Percentiles rank a stretch among this genome's conserved stretches.
Conservation (phyloP, 2,113 vertebrate species). For the Anolis carolinensis region DNA sequence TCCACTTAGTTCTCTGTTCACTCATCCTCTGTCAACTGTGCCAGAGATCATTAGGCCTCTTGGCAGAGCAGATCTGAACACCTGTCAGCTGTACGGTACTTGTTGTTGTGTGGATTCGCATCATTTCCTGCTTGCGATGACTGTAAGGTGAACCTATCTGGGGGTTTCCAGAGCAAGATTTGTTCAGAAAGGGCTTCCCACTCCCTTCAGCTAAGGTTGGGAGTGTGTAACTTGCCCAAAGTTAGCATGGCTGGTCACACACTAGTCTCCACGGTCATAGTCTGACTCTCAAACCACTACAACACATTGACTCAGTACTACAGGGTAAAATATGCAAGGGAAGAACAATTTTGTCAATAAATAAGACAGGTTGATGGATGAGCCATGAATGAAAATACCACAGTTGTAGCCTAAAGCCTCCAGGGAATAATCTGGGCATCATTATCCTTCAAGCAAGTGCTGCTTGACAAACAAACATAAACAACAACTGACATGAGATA, state of each 20-base stretch:
- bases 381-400: background rate
- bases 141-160: too few species aligned
- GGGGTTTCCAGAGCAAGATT: too few species aligned
- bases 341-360: background rate
- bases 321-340: background rate
- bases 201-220: too few species aligned
- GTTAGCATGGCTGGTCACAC: too few species aligned
- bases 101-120: too few species aligned
- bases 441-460: background rate
- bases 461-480: background rate
- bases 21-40: background rate
- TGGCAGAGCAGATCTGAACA: conserved; percentile 11
- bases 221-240: too few species aligned
- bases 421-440: background rate
- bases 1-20: background rate
- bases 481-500: background rate
- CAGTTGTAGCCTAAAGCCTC: background rate
- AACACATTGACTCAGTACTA: background rate
- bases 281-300: too few species aligned
- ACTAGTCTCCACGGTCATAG: too few species aligned
- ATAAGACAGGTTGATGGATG: background rate
- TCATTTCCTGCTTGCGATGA: too few species aligned
- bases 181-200: too few species aligned
- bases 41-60: conserved; percentile 2
- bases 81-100: background rate